Base-by-base conservation (phyloP, 2,113 vertebrate species). In the Albula glossodonta region DNA sequence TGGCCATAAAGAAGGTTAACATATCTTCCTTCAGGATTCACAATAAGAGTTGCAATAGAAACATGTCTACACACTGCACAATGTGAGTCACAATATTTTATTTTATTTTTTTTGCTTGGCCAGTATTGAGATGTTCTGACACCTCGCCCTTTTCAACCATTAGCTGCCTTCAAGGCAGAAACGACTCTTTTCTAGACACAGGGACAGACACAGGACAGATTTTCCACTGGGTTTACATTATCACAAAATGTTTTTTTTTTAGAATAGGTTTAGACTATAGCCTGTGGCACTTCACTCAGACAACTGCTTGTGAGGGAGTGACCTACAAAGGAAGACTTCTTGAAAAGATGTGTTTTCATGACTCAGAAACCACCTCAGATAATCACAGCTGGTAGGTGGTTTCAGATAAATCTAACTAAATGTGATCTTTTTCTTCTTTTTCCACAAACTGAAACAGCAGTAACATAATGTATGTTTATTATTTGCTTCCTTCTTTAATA, bases 321-420 rank as follows among this genome's bases (percentile, higher is more conserved):
- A 82, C 48, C 63, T 86, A 19, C 83, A 86, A 80, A 78, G 48
- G 52, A 12, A 5, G 77, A 81, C 84, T 66, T 49, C 51, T 8
- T 80, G 48, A 87, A 80, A 31, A 79, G 78, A 88, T 89, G 70
- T 25, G 48, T 56, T 50, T 86, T 84, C 49, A 83, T 85, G 87
- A 91, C 79, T 91, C 83, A 83, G 22, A 50, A 51, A 81, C 88
- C 25, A 66, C n/a, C 82, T 83, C 52, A 74, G 51, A 80, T 48
- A 81, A 74, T 78, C 22, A 87, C 66, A 66, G 31, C 66, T 15
- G 8, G 83, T 86, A 51, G 52, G 51, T 6, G n/a, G 31, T 70
- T 70, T 11, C 22, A 31, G 31, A 22, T 74, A 8, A 74, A 17
- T 19, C 63, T 5, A 70, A 70, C 17, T 2, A 70, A 70, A 41